A percentile compares a stretch with the other conserved stretches of the same genome.
Evolutionary conservation across 2,797 vertebrate genomes (phyloP).

Genomic region (Amphiprion clarkii): DNA sequence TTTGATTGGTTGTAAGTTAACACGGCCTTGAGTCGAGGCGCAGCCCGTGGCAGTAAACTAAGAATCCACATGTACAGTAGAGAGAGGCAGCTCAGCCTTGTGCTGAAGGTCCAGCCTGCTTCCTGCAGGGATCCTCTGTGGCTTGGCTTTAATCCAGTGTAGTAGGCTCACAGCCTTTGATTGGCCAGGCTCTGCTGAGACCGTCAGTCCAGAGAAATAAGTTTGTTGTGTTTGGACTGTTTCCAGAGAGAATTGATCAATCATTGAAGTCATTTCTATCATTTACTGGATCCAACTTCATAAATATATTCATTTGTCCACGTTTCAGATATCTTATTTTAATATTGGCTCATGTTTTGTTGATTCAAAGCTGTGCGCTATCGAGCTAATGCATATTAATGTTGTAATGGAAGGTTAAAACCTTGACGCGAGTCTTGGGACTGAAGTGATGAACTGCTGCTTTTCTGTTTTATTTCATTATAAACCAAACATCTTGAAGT

Average conservation of each 20-base stretch:
- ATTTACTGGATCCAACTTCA: too few relatives aligned
- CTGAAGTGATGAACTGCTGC: not conserved
- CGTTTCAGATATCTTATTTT: too few relatives aligned
- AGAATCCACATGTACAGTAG: not conserved
- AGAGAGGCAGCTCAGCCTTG: slow-evolving; percentile 7
- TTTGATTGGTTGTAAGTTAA: slow-evolving; percentile 23
- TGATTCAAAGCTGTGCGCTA: too few relatives aligned
- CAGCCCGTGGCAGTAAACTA: not conserved
- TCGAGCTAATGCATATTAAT: not conserved
- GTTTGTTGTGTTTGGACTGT: not conserved
- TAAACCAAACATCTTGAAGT: not conserved
- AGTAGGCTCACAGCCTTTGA: slow-evolving; percentile 6
- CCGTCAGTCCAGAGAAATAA: not conserved
- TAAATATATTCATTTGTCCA: too few relatives aligned
- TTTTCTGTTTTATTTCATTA: not conserved
- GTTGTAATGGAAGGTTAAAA: not conserved
- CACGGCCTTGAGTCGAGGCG: not conserved
- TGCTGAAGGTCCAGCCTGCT: not conserved
- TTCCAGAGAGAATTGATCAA: not conserved
- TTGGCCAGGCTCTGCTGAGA: not conserved
- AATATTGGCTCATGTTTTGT: too few relatives aligned
- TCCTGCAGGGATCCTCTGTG: not conserved
- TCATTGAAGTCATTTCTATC: too few relatives aligned
- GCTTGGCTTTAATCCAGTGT: slow-evolving; percentile 6
- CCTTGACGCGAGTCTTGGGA: not conserved